Evolutionary conservation across 2,888 invertebrate genomes (phyloP).

Genomic region (Colletes collaris): DNA sequence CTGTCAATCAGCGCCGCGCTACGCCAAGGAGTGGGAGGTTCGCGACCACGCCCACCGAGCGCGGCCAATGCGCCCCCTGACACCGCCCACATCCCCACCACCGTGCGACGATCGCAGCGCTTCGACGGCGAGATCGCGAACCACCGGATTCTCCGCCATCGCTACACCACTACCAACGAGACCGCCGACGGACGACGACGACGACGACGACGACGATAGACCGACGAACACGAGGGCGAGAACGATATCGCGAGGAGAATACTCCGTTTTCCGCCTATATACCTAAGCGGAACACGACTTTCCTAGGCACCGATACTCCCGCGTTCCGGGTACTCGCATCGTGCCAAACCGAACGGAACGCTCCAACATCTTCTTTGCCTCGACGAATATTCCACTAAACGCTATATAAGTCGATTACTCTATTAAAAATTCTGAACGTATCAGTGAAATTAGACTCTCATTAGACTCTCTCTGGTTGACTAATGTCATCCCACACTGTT

Average conservation of each 20-base stretch:
- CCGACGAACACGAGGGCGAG: slow-evolving; percentile 3
- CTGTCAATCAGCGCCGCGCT: slow-evolving; percentile 86
- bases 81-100: slow-evolving; percentile 72
- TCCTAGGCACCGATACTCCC: too few relatives aligned
- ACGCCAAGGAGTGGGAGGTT: slow-evolving; percentile 85
- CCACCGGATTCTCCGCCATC: slow-evolving; percentile 80
- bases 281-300: not conserved
- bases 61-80: slow-evolving; percentile 77
- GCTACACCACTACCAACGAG: slow-evolving; percentile 77
- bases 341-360: too few relatives aligned
- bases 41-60: slow-evolving; percentile 79
- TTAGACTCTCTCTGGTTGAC: too few relatives aligned
- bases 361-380: too few relatives aligned
- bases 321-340: too few relatives aligned
- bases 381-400: too few relatives aligned
- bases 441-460: too few relatives aligned
- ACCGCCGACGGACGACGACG: slow-evolving; percentile 65
- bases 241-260: slow-evolving; percentile 24
- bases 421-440: too few relatives aligned
- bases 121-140: slow-evolving; percentile 72
- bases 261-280: slow-evolving; percentile 6
- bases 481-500: too few relatives aligned
- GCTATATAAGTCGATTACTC: too few relatives aligned
- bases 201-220: slow-evolving; percentile 41
- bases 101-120: slow-evolving; percentile 71